phyloP scores from a whole-genome alignment of 2,113 vertebrate species.

The Ranitomeya variabilis region DNA sequence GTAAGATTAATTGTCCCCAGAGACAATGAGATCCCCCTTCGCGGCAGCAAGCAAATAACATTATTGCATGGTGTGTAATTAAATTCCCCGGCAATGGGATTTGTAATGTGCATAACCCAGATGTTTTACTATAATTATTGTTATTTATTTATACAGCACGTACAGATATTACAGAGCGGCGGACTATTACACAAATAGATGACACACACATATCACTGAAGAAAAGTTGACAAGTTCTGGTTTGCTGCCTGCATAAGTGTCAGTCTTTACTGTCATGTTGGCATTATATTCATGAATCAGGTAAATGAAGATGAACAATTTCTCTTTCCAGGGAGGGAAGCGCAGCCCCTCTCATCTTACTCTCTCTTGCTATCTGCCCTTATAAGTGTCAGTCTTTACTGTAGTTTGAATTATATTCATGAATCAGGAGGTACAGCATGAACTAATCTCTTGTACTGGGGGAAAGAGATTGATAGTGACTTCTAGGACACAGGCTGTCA shows the following conservation, averaged over 20 bases:
- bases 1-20: slow-evolving; percentile 14
- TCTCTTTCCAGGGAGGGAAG: neutral
- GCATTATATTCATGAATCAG: neutral
- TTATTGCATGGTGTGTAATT: slow-evolving; percentile 31
- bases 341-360: no score
- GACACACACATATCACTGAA: neutral
- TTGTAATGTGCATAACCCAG: neutral
- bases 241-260: neutral
- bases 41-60: slow-evolving; percentile 22
- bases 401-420: neutral
- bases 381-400: neutral
- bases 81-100: neutral
- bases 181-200: neutral
- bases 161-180: neutral
- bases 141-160: neutral
- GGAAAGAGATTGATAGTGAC: no score
- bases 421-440: neutral
- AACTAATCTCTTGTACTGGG: neutral
- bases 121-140: slow-evolving; percentile 33
- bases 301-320: neutral
- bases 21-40: neutral
- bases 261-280: neutral
- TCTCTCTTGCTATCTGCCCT: neutral
- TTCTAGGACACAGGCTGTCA: no score
- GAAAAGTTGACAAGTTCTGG: no score